Percentiles rank a stretch among this genome's conserved stretches.
Evolutionary conservation across 2,888 invertebrate genomes (phyloP).

Genomic region (Drosophila anceps): DNA sequence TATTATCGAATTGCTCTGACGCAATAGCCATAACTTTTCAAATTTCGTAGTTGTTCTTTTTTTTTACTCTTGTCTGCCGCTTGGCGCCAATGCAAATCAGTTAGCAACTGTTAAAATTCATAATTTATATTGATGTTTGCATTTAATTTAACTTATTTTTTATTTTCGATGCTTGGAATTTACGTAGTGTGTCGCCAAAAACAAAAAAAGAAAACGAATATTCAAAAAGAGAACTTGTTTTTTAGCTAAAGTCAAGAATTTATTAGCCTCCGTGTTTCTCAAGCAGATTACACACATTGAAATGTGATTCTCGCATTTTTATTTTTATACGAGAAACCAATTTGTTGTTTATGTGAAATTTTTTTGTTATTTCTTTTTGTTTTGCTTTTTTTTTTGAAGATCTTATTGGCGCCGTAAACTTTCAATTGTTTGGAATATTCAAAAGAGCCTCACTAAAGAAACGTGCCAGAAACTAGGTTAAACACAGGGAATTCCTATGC

Average conservation of each 20-base stretch:
- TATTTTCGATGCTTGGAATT: slow-evolving; percentile 32
- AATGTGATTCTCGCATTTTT: slow-evolving; percentile 23
- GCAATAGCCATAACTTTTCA: slow-evolving; percentile 48
- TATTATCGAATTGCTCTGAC: slow-evolving; percentile 28
- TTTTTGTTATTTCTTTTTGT: slow-evolving; percentile 5
- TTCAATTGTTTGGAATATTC: slow-evolving; percentile 32
- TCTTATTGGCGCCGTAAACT: slow-evolving; percentile 33
- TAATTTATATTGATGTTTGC: slow-evolving; percentile 70
- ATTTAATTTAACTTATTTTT: slow-evolving; percentile 55
- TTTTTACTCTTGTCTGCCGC: not conserved
- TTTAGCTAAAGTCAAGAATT: slow-evolving; percentile 46
- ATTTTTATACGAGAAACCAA: slow-evolving; percentile 26
- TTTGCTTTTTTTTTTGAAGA: slow-evolving; percentile 9
- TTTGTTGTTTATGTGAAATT: slow-evolving; percentile 45
- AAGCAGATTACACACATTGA: slow-evolving; percentile 48
- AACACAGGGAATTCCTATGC: not conserved
- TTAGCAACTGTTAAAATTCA: slow-evolving; percentile 51
- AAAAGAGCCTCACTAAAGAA: slow-evolving; percentile 5
- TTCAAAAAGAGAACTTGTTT: slow-evolving; percentile 56
- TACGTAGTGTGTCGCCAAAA: slow-evolving; percentile 11
- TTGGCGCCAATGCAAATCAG: slow-evolving; percentile 80
- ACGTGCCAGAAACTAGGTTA: slow-evolving; percentile 15
- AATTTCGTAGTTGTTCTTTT: not conserved
- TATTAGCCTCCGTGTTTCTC: slow-evolving; percentile 44
- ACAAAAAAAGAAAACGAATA: not conserved